Base-by-base conservation (phyloP, 2,888 invertebrate species). In the Phlogophora meticulosa region DNA sequence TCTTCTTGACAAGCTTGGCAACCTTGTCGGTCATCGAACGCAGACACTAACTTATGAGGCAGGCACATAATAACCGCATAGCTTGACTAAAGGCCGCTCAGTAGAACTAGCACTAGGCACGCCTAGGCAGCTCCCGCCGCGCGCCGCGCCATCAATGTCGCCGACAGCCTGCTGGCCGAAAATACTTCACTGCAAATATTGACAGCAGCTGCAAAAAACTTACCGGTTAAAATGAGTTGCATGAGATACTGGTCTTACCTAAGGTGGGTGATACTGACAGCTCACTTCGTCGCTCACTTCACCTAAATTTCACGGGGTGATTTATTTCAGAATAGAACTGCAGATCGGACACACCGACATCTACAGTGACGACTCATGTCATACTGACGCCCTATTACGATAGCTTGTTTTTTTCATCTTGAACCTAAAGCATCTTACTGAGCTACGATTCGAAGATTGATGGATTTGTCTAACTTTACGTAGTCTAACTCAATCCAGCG, bases 11-110 rank as follows among this genome's bases (percentile, higher is more conserved):
- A 17, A 13, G 13, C 22, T 46, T 15, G 46, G 20, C 34, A 59
- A 59, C 66, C 46, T 71, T 71, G 71, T 67, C 71, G 66, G 60
- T 59, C 40, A 40, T 60, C 60, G 60, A 48, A 59, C 46, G 71
- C 66, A 20, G 40, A 34, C 71, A 22, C 17, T 17, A 40, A n/a
- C 24, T 13, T 70, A 24, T n/a, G 17, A 32, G 13, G n/a, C 22
- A 24, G 53, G 42, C 20, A n/a, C 38, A n/a, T 32, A 38, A 11
- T 45, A 38, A 28, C 22, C 38, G 17, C 17, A 38, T 17, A 32
- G 1, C 56, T 56, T 4, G 36, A n/a, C n/a, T 15, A 60, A 34
- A 61, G 64, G 64, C n/a, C 62, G 36, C 62, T 20, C 15, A 61
- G 15, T 15, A 15, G 20, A 40, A 11, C n/a, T n/a, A n/a, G n/a